These are phyloP conservation scores for Perdita meconis DNA, from an alignment of 2,888 invertebrate species.

Conservation along the genomic window DNA sequence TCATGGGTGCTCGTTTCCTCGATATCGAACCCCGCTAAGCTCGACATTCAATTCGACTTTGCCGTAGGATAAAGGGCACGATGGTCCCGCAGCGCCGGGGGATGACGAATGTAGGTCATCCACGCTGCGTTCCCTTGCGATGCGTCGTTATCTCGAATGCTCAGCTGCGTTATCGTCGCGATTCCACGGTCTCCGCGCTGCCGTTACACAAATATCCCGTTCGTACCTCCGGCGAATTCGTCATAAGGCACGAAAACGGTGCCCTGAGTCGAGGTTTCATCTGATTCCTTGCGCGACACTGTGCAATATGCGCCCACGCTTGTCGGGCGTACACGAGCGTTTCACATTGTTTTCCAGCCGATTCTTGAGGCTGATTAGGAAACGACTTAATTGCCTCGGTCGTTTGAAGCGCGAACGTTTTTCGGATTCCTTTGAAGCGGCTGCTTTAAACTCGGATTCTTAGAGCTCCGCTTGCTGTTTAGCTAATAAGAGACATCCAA, in stretches of 20 bases:
- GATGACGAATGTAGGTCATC: conserved; percentile 60
- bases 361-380: conserved; percentile 35
- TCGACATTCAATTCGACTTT: conserved; percentile 22
- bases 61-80: conserved; percentile 45
- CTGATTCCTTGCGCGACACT: conserved; percentile 55
- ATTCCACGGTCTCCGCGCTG: conserved; percentile 34
- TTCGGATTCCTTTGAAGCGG: background rate
- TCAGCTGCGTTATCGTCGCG: conserved; percentile 25
- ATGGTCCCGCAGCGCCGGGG: conserved; percentile 40
- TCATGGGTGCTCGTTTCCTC: background rate
- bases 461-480: background rate
- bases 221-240: conserved; percentile 35
- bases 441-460: background rate
- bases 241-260: conserved; percentile 28
- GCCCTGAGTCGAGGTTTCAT: conserved; percentile 37
- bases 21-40: conserved; percentile 24
- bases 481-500: too few species aligned
- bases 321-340: conserved; percentile 29
- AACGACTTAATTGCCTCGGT: conserved; percentile 27
- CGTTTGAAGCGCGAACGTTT: background rate
- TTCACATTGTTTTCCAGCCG: conserved; percentile 42
- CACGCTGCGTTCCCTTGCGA: conserved; percentile 42
- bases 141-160: conserved; percentile 42
- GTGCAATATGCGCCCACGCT: conserved; percentile 45
- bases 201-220: conserved; percentile 31